Percentiles rank a stretch among this genome's conserved stretches.
These are phyloP conservation scores for Chaetorhynchus papuensis DNA, from an alignment of 2,113 vertebrate species.

Conservation along the genomic window DNA sequence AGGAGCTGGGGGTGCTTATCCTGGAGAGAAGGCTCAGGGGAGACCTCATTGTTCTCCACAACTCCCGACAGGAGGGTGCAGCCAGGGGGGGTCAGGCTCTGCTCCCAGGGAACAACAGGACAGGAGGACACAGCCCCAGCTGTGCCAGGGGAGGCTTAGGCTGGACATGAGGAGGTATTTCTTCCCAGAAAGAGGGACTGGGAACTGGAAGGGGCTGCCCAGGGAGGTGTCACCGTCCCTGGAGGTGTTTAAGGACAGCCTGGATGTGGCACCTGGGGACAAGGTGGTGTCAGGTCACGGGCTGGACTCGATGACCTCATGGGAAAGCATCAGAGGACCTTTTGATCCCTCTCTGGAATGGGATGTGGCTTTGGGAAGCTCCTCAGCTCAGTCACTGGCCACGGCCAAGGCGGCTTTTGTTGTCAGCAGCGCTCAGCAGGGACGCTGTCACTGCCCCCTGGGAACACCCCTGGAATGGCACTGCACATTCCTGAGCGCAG, in stretches of 20 bases:
- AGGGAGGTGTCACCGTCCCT: rapidly evolving
- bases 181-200: neutral
- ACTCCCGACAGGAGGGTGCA: neutral
- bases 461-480: neutral
- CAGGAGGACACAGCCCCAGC: neutral
- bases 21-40: neutral
- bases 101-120: neutral
- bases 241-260: neutral
- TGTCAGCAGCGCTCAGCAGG: neutral
- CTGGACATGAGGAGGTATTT: neutral
- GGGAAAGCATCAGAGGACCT: neutral
- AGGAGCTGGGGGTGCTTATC: neutral
- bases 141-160: neutral
- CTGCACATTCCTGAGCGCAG: neutral
- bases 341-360: neutral
- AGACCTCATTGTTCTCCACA: rapidly evolving
- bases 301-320: neutral
- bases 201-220: neutral
- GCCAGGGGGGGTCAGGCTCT: neutral
- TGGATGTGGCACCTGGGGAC: neutral
- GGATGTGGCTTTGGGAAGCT: neutral
- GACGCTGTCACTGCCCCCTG: neutral
- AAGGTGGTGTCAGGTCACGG: neutral
- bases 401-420: neutral
- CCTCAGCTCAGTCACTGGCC: neutral